Evolutionary conservation across 1,140 invertebrate species (phyloP).

Genomic region (Fopius arisanus): DNA sequence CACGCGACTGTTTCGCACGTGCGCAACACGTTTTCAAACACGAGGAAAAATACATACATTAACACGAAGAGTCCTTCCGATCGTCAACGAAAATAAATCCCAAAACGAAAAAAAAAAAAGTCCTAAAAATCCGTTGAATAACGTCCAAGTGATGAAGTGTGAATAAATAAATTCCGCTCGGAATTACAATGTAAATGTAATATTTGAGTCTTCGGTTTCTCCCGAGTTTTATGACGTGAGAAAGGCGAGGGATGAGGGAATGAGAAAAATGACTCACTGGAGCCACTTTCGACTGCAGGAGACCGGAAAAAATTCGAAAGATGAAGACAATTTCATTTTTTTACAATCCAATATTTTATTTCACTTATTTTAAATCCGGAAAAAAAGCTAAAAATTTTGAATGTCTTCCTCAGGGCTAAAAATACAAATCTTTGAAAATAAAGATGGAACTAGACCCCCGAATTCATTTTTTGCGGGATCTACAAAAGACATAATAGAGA

Average conservation of each 20-base stretch:
- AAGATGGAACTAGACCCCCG: slow-evolving; percentile 23
- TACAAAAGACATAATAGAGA: slow-evolving; percentile 34
- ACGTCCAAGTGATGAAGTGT: neutral
- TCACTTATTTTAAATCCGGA: too few relatives aligned
- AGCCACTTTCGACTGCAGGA: neutral
- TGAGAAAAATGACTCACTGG: neutral
- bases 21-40: slow-evolving; percentile 46
- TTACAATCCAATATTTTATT: too few relatives aligned
- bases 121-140: neutral
- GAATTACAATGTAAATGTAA: neutral
- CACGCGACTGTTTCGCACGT: slow-evolving; percentile 48
- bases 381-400: too few relatives aligned
- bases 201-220: slow-evolving; percentile 1
- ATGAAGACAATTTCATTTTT: neutral
- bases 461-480: neutral
- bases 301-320: neutral
- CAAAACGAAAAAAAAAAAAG: neutral
- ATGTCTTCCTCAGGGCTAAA: neutral
- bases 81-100: neutral
- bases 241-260: neutral
- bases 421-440: neutral
- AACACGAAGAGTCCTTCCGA: slow-evolving; percentile 20
- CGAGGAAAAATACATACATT: neutral
- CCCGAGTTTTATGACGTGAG: neutral
- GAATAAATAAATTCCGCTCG: neutral